Evolutionary conservation across 2,888 invertebrate species (phyloP), one percentile per base, ranked within the genome.

Genomic region (Cataglyphis cursor): DNA sequence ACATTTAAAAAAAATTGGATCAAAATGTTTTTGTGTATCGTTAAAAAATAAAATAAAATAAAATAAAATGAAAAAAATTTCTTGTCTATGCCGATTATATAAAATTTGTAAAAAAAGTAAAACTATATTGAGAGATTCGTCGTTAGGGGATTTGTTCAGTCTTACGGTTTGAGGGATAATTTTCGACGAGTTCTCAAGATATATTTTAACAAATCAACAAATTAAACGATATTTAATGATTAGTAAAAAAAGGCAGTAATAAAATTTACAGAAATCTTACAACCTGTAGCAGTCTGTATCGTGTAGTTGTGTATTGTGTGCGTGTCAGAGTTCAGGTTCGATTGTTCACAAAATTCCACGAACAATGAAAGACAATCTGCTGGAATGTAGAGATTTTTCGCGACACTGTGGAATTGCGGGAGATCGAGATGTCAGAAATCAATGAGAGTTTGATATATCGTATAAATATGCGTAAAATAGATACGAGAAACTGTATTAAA

Each of bases 91-190:
- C 18, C 70, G 84, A 84, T 73, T 68, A 3, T 72, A 38, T 84
- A 84, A 78, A 57, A 84, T 54, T 66, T 65, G 59, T 78, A 85
- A 87, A 54, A 87, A 82, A 38, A 78, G 72, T 62, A 82, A 72
- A 62, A 83, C 88, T 82, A 68, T 74, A 76, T 86, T 48, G 64
- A 87, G 84, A 81, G 84, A 81, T 87, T 87, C 92, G 88, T 80
- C 88, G 83, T 65, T 76, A 41, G 72, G 81, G 89, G 84, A 89
- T 88, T 83, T 88, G 85, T 87, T 93, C 92, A 92, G 92, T 92
- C 92, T 93, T 93, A 88, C 84, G 83, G 83, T 90, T 90, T 86
- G 35, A 78, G 86, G 86, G 75, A 76, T 75, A 75, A 82, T 65
- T 78, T 70, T 57, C 84, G 83, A 83, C 90, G 88, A 88, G 87